Evolutionary conservation across 2,888 invertebrate genomes (phyloP).

Genomic region (Alcis repandata): DNA sequence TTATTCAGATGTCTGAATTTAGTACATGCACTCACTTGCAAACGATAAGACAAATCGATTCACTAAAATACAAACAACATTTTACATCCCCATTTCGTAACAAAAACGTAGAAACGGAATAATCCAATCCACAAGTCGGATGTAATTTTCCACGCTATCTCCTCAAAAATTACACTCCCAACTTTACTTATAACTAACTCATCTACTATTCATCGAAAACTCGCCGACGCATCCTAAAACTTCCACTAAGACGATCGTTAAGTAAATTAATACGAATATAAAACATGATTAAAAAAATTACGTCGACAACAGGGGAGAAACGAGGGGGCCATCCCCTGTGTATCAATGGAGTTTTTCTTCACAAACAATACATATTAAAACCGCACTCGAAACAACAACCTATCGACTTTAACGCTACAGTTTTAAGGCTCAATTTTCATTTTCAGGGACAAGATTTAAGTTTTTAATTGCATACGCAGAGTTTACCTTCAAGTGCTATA

Average conservation of each 20-base stretch:
- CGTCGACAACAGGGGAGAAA: constrained; percentile 69
- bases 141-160: constrained; percentile 68
- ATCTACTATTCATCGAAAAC: constrained; percentile 84
- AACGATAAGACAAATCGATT: not conserved
- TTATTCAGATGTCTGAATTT: too few relatives aligned
- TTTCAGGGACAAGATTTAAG: constrained; percentile 44
- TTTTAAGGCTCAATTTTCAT: constrained; percentile 42
- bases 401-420: constrained; percentile 47
- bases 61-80: not conserved
- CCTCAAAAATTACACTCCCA: constrained; percentile 51
- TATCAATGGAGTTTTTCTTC: constrained; percentile 74
- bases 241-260: constrained; percentile 78
- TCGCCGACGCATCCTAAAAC: constrained; percentile 72
- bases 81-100: not conserved
- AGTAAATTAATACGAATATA: constrained; percentile 86
- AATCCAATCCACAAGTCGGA: constrained; percentile 45
- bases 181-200: constrained; percentile 56
- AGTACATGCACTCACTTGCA: too few relatives aligned
- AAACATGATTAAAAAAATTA: constrained; percentile 87
- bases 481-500: constrained; percentile 81
- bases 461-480: constrained; percentile 75
- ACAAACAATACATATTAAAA: constrained; percentile 48
- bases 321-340: constrained; percentile 72
- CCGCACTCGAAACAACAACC: not conserved
- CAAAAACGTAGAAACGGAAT: constrained; percentile 7